phyloP scores from a whole-genome alignment of 30 jellyfish, hydroid and myxozoan species.

The Cassiopea andromeda region DNA sequence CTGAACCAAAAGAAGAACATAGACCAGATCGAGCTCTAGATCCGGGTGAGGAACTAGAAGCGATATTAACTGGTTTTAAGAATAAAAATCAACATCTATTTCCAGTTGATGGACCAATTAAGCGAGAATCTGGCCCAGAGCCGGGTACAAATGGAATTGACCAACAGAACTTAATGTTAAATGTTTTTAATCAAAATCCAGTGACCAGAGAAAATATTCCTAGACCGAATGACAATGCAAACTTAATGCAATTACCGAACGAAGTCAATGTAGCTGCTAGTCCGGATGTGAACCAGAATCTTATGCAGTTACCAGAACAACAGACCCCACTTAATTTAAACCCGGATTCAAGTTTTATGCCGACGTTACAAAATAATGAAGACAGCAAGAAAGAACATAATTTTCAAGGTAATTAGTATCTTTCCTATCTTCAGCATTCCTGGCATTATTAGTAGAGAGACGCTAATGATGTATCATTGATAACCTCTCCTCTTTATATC shows the following conservation, averaged over 20 bases:
- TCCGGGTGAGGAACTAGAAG: slow-evolving; percentile 79
- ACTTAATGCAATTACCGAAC: slow-evolving; percentile 56
- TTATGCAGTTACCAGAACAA: slow-evolving; percentile 35
- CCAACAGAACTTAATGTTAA: slow-evolving; percentile 28
- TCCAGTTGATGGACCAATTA: slow-evolving; percentile 47
- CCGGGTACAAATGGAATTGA: slow-evolving; percentile 44
- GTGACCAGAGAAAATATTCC: slow-evolving; percentile 55
- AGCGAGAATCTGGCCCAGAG: slow-evolving; percentile 69
- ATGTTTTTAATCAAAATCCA: slow-evolving; percentile 1
- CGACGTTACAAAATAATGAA: not conserved
- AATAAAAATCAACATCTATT: slow-evolving; percentile 57
- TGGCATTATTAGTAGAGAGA: too few species aligned
- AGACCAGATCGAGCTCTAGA: slow-evolving; percentile 76
- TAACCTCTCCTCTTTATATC: too few species aligned
- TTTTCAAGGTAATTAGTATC: not conserved
- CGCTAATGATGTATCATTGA: too few species aligned
- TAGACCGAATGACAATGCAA: slow-evolving; percentile 32
- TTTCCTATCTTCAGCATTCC: not conserved
- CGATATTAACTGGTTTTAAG: slow-evolving; percentile 59
- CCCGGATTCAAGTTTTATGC: slow-evolving; percentile 54
- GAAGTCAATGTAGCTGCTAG: slow-evolving; percentile 1
- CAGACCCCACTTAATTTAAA: slow-evolving; percentile 28
- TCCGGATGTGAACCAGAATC: slow-evolving; percentile 23
- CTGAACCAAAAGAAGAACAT: slow-evolving; percentile 42
- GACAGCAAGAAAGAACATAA: not conserved